Base-by-base conservation (phyloP, 30 jellyfish, hydroid and myxozoan species). In the Aurelia aurita complex sp. Pacific region DNA sequence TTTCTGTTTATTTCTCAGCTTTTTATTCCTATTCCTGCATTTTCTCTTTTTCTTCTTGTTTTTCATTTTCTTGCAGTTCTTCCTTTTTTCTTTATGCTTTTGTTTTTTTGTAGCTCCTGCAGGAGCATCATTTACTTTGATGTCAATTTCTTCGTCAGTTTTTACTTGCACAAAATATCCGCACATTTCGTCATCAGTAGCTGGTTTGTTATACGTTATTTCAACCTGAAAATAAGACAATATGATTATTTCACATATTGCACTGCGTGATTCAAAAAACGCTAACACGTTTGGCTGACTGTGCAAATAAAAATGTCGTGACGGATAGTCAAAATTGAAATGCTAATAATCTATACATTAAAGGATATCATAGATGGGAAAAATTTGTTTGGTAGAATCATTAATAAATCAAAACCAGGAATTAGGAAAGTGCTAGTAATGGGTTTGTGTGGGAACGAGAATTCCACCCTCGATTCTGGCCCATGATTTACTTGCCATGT, bases 191-290 rank as follows among this genome's bases (percentile, higher is more conserved):
- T 64, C 69, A 11, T 52, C 72, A 16, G 32, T 52, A 17, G 60
- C 33, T 63, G 96, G 96, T 46, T 32, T 19, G 84, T 80, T 88
- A 74, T 70, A 80, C 10, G 79, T 74, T 46, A 73, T 46, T 66
- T 55, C 97, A 38, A 88, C 43, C 97, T 88, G 36, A 11, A 23
- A 54, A 52, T 32, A 73, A 68, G 43, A 38, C 2, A n/a, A 4
- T 6, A 79, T 17, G 35, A 23, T 61, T 52, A 33, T 23, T 67
- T 23, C 79, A 34, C 12, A 6, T 2, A 69, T 3, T 15, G 29
- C 29, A 23, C 29, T 23, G 29, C 29, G 29, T 23, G 29, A 23
- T 23, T 23, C 29, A 23, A 23, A 23, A 23, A 23, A 23, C 29
- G 29, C 29, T 23, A 23, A 23, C 29, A 23, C 29, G 29, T 23